Evolutionary conservation across 2,888 invertebrate genomes (phyloP), one percentile per base, ranked within the genome.

Genomic region (Chloroclysta siterata): DNA sequence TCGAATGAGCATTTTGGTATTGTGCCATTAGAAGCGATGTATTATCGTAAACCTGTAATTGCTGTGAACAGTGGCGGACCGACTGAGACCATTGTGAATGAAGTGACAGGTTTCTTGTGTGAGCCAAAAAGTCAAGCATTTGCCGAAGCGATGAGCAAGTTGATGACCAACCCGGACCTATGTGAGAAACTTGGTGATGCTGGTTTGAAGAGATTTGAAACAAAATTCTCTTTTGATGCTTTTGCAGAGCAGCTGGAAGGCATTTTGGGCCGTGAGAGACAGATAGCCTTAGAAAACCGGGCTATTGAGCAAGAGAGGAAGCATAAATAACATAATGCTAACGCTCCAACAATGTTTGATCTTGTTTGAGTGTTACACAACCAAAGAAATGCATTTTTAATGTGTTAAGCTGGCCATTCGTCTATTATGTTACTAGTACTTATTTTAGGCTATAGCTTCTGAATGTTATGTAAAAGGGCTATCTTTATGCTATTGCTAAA

Each of bases 1-100:
- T 95, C 96, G 2, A 97, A 97, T 83, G 99, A 99, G 86, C 99
- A 99, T 90, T 99, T 99, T 93, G 99, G 99, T 5, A 99, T 99
- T 77, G 99, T 99, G 8, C 99, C 99, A 0, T 93, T 99, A 58
- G 99, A 99, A 93, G 99, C 99, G 0, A 99, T 99, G 99, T 97
- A 97, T 82, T 95, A 96, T 82, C 94, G 95, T 4, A 97, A 97
- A 79, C 99, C 99, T 5, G 99, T 99, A 0, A 95, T 99, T 71
- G 99, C 99, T 0, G 96, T 97, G 0, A 97, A 98, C 78, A 97
- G 97, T 77, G 99, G 99, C 29, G 99, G 99, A 0, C 99, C 99
- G 0, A 95, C 95, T 0, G 99, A 99, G 87, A 99, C 99, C 0
- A 94, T 99, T 53, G 92, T 95, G 0, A 94, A 97, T 89, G 95